phyloP scores from a whole-genome alignment of 2,888 invertebrate genomes.

The Blomia tropicalis region DNA sequence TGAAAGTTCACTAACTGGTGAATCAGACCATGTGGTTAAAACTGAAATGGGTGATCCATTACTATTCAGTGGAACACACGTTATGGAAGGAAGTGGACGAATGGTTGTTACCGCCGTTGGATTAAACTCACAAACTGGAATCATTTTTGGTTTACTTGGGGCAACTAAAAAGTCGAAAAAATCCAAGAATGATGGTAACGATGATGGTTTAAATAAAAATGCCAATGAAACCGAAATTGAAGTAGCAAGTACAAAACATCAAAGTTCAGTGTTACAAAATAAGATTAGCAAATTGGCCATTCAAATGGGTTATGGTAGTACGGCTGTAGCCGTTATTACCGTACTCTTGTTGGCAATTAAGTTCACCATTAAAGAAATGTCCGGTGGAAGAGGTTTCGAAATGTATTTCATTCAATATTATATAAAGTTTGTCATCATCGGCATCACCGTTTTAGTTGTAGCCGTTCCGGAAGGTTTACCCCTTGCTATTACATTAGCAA shows the following conservation, averaged over 20 bases:
- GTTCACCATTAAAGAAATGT: conserved; percentile 72
- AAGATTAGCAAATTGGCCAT: conserved; percentile 96
- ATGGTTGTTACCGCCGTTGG: conserved; percentile 97
- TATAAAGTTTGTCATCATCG: conserved; percentile 94
- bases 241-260: conserved; percentile 51
- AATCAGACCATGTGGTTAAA: conserved; percentile 99
- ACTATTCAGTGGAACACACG: conserved; percentile 90
- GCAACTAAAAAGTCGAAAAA: conserved; percentile 23
- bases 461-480: conserved; percentile 98
- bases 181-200: conserved; percentile 21
- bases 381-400: conserved; percentile 55
- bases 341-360: conserved; percentile 87
- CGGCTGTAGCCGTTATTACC: conserved; percentile 75
- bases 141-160: conserved; percentile 86
- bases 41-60: conserved; percentile 82
- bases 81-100: conserved; percentile 99
- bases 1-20: conserved; percentile 95
- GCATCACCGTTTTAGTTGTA: conserved; percentile 96
- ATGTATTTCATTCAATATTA: conserved; percentile 51
- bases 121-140: conserved; percentile 95
- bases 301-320: conserved; percentile 94
- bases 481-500: conserved; percentile 87
- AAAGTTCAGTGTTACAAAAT: conserved; percentile 94
- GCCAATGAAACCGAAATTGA: conserved; percentile 19
- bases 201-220: conserved; percentile 54